Conservation (phyloP, 2,113 vertebrate genomes). For the Miniopterus natalensis region DNA sequence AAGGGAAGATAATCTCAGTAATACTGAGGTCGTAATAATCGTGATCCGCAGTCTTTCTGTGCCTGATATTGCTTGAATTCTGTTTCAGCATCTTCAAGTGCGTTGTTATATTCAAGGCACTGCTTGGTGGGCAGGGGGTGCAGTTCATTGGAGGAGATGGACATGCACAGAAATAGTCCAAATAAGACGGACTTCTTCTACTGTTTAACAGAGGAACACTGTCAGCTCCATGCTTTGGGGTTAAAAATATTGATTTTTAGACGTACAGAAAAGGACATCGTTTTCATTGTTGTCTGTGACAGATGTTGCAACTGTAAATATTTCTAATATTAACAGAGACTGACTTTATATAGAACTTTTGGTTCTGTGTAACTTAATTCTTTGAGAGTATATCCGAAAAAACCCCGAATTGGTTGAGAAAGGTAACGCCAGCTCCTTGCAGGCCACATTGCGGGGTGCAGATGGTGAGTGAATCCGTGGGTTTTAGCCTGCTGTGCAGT, state of each 20-base stretch:
- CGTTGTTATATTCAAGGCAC: background rate
- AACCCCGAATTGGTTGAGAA: slow-evolving; percentile 34
- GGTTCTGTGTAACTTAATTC: background rate
- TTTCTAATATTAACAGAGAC: background rate
- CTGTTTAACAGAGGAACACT: background rate
- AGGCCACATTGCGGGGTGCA: slow-evolving; percentile 62
- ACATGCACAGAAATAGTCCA: too few relatives aligned
- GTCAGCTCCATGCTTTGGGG: background rate
- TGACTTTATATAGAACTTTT: background rate
- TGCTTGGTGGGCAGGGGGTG: background rate
- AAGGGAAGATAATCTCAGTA: background rate
- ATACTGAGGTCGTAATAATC: background rate
- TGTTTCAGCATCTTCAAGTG: background rate
- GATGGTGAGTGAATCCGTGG: slow-evolving; percentile 65
- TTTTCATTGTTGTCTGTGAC: background rate
- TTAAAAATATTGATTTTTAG: background rate
- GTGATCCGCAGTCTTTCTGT: background rate
- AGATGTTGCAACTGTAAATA: background rate
- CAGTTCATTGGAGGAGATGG: background rate
- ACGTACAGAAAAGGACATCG: background rate
- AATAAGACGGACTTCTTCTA: background rate
- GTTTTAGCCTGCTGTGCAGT: slow-evolving; percentile 39
- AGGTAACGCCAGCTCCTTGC: background rate
- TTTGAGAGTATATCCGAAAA: slow-evolving; percentile 6
- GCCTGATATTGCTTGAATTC: background rate